Evolutionary conservation across 37 sponge, comb jelly and placozoan species (phyloP).

Genomic region (Cladorhizidae sp.): DNA sequence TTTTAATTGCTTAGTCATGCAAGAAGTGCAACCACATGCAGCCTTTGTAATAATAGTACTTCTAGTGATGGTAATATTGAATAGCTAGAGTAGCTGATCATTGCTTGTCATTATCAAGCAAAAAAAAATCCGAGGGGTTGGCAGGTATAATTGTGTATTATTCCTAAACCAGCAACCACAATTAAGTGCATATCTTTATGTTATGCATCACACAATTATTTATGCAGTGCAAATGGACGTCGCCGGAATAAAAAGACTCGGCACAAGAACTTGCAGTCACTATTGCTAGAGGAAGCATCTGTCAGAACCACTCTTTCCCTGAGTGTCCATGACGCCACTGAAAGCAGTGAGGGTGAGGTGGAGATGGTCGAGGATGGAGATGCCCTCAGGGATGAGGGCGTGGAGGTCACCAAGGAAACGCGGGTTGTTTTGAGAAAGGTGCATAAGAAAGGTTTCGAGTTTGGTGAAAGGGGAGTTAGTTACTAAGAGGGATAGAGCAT

Average conservation of each 20-base stretch:
- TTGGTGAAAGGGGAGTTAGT: background rate
- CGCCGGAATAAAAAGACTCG: background rate
- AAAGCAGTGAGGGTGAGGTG: background rate
- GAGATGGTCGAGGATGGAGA: constrained; percentile 41
- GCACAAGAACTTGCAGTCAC: background rate
- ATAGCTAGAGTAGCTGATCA: no score
- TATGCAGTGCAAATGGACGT: background rate
- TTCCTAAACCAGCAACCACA: no score
- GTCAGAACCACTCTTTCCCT: constrained; percentile 5
- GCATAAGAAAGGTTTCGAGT: background rate
- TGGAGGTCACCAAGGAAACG: constrained; percentile 4
- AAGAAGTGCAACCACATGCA: no score
- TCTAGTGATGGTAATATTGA: no score
- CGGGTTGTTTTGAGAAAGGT: constrained; percentile 5
- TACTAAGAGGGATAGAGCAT: background rate
- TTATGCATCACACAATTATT: background rate
- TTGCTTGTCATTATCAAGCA: no score
- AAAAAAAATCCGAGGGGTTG: no score
- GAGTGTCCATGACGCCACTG: constrained; percentile 30
- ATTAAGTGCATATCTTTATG: background rate
- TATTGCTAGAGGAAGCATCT: background rate
- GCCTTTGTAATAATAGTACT: no score
- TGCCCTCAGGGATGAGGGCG: constrained; percentile 55
- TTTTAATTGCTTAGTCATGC: no score
- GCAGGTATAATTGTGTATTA: no score